Evolutionary conservation across 1,140 invertebrate species (phyloP).

Genomic region (Fopius arisanus): DNA sequence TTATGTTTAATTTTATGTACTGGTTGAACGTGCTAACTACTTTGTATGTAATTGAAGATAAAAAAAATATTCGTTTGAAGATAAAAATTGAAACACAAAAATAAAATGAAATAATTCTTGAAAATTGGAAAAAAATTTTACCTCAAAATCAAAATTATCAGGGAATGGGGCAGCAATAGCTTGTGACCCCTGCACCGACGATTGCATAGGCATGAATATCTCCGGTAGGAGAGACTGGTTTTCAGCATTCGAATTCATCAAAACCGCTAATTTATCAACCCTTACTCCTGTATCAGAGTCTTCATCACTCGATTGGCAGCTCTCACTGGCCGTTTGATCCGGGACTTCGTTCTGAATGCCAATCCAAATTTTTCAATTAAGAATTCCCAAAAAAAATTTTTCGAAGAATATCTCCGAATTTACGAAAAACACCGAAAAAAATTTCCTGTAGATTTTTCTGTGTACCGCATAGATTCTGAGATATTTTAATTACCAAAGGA

Average conservation of each 20-base stretch:
- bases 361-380: not conserved
- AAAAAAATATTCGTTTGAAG: too few species aligned
- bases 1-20: too few species aligned
- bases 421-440: too few species aligned
- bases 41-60: too few species aligned
- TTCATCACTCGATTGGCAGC: constrained; percentile 57
- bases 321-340: constrained; percentile 51
- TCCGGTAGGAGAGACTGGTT: constrained; percentile 41
- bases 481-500: constrained; percentile 46
- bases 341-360: constrained; percentile 47
- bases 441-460: not conserved
- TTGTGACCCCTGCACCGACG: constrained; percentile 36
- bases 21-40: too few species aligned
- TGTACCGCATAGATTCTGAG: not conserved
- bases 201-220: constrained; percentile 40
- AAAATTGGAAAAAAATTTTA: too few species aligned
- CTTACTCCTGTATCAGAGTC: constrained; percentile 50
- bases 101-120: too few species aligned
- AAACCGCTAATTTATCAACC: too few species aligned
- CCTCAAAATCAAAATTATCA: constrained; percentile 44
- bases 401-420: not conserved
- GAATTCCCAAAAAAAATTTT: not conserved
- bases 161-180: constrained; percentile 36
- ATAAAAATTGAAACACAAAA: too few species aligned
- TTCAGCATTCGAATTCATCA: constrained; percentile 36